Evolutionary conservation across 2,888 invertebrate genomes (phyloP).

Genomic region (Monoplex corrugatus): DNA sequence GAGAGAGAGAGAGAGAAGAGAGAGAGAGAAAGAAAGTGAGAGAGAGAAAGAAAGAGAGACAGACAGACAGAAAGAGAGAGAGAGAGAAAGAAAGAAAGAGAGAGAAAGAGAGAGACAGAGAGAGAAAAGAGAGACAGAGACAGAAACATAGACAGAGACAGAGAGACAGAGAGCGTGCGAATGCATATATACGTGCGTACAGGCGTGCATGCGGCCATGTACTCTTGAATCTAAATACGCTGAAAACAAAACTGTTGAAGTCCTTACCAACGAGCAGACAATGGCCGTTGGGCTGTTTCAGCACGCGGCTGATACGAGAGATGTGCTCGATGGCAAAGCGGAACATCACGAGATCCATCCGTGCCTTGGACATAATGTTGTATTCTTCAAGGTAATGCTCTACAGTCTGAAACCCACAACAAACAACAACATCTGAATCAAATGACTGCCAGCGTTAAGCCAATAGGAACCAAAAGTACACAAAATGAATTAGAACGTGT

Average conservation of each 20-base stretch:
- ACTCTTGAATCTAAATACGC: neutral
- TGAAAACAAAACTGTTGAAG: neutral
- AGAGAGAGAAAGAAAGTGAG: neutral
- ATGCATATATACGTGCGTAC: no score
- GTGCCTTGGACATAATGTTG: constrained; percentile 80
- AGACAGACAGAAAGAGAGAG: no score
- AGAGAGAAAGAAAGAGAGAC: neutral
- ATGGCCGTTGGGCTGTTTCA: constrained; percentile 81
- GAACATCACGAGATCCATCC: constrained; percentile 81
- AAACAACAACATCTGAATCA: neutral
- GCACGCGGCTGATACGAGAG: constrained; percentile 79
- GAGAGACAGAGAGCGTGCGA: neutral
- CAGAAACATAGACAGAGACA: neutral
- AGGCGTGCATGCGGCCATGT: neutral
- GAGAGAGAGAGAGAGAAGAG: neutral
- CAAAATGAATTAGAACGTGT: no score
- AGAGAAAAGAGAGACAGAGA: neutral
- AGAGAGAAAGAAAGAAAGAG: neutral
- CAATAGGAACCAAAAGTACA: no score
- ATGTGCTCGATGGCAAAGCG: constrained; percentile 81
- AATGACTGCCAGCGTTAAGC: no score
- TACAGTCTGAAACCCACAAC: constrained; percentile 67
- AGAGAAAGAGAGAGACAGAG: neutral
- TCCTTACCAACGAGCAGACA: constrained; percentile 79
- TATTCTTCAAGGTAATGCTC: constrained; percentile 80